These are phyloP conservation scores for Procambarus clarkii DNA, from an alignment of 1,140 invertebrate species.

Conservation along the genomic window DNA sequence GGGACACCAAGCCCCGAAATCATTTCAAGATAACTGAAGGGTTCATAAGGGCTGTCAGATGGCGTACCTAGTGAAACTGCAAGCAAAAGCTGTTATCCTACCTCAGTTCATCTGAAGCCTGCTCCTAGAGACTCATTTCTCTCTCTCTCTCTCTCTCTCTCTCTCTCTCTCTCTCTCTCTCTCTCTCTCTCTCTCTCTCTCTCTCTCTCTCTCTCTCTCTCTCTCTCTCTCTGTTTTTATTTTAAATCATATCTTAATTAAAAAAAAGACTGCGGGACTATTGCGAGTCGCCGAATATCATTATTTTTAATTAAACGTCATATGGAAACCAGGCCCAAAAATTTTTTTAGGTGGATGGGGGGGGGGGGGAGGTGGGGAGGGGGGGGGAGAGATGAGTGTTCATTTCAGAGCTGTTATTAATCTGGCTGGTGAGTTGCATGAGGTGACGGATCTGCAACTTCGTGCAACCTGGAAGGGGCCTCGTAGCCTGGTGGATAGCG, in stretches of 20 bases:
- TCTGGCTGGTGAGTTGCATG: too few relatives aligned
- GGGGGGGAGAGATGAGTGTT: background rate
- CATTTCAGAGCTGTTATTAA: too few relatives aligned
- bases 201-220: conserved; percentile 9
- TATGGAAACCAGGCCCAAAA: background rate
- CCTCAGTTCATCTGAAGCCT: too few relatives aligned
- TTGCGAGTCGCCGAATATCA: background rate
- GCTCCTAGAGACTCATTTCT: background rate
- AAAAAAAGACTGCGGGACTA: background rate
- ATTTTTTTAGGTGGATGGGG: background rate
- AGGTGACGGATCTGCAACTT: too few relatives aligned
- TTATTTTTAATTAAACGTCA: conserved; percentile 5
- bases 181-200: conserved; percentile 21
- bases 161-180: conserved; percentile 3
- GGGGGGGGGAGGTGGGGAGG: background rate
- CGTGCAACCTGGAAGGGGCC: too few relatives aligned
- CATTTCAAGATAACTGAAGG: too few relatives aligned
- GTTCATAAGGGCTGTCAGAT: too few relatives aligned
- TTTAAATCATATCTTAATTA: background rate
- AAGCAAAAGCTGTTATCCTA: too few relatives aligned
- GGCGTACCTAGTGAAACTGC: too few relatives aligned
- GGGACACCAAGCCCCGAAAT: too few relatives aligned
- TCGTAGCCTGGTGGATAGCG: too few relatives aligned
- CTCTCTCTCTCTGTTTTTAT: background rate
- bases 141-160: conserved; percentile 6